phyloP scores from a whole-genome alignment of 2,888 invertebrate genomes.

The Microplitis manilae region DNA sequence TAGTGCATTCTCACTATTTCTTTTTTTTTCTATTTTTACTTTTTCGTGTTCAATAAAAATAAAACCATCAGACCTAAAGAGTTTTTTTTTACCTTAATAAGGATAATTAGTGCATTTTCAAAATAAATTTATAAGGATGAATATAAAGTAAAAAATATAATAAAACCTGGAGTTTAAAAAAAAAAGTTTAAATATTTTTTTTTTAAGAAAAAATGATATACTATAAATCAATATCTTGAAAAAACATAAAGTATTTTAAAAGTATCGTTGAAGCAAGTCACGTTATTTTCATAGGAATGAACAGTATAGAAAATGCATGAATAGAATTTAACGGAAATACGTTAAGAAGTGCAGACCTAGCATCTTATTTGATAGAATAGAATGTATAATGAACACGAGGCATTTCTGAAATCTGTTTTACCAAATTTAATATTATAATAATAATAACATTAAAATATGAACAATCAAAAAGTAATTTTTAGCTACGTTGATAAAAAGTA shows the following conservation, averaged over 20 bases:
- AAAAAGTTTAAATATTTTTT: no score
- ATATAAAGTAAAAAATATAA: neutral
- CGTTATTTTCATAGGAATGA: slow-evolving; percentile 42
- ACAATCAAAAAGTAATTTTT: no score
- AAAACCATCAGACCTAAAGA: neutral
- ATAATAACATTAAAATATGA: no score
- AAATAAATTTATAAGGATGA: neutral
- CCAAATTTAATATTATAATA: no score
- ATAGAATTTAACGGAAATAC: slow-evolving; percentile 42
- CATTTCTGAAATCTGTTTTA: no score
- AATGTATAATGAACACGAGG: neutral
- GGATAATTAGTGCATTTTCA: no score
- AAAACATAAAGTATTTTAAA: slow-evolving; percentile 47
- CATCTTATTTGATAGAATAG: slow-evolving; percentile 22
- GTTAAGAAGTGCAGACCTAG: slow-evolving; percentile 38
- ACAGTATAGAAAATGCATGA: slow-evolving; percentile 10
- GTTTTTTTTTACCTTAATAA: no score
- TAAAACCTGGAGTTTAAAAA: no score
- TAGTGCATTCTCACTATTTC: neutral
- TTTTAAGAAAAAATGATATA: neutral
- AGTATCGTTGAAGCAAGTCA: slow-evolving; percentile 55
- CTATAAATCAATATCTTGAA: slow-evolving; percentile 4
- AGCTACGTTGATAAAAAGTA: no score
- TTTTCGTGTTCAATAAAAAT: neutral
- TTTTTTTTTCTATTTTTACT: neutral